A percentile compares a stretch with the other conserved stretches of the same genome.
These are phyloP conservation scores for Nysson spinosus DNA, from an alignment of 2,888 invertebrate species.

Conservation along the genomic window DNA sequence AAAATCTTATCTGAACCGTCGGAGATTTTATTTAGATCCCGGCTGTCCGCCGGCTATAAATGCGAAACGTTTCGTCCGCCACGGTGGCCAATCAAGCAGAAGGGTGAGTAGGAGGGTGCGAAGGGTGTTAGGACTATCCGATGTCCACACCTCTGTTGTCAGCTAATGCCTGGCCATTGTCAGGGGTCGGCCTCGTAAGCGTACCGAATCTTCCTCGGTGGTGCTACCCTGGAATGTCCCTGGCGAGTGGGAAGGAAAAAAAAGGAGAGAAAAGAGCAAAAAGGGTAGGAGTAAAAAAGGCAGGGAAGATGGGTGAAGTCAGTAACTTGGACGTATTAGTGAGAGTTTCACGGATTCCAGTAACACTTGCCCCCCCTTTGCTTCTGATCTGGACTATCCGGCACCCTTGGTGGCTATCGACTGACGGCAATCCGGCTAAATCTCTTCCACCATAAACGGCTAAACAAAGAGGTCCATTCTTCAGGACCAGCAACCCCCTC, in stretches of 20 bases:
- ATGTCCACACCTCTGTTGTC: conserved; percentile 77
- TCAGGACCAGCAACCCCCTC: conserved; percentile 62
- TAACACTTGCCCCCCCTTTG: conserved; percentile 34
- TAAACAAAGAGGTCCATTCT: conserved; percentile 78
- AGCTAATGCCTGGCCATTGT: conserved; percentile 73
- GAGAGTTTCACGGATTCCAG: conserved; percentile 60
- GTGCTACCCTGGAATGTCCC: conserved; percentile 35
- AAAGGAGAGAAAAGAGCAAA: conserved; percentile 14
- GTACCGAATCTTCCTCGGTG: conserved; percentile 58
- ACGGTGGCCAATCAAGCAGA: conserved; percentile 64
- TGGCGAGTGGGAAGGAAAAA: conserved; percentile 31
- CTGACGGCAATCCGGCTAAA: conserved; percentile 75
- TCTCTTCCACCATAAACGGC: conserved; percentile 77
- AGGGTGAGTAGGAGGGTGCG: conserved; percentile 40
- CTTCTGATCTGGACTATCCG: conserved; percentile 40
- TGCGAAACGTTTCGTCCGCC: conserved; percentile 65
- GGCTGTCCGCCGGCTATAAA: conserved; percentile 70
- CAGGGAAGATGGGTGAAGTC: conserved; percentile 45
- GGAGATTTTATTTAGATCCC: conserved; percentile 76
- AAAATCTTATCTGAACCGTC: conserved; percentile 60
- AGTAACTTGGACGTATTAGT: conserved; percentile 62
- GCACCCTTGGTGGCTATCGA: conserved; percentile 66
- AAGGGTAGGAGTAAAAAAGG: conserved; percentile 16
- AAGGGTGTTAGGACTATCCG: conserved; percentile 62
- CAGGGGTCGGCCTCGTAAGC: conserved; percentile 68